Evolutionary conservation across 2,113 vertebrate genomes (phyloP).

Genomic region (Phrynosoma platyrhinos): DNA sequence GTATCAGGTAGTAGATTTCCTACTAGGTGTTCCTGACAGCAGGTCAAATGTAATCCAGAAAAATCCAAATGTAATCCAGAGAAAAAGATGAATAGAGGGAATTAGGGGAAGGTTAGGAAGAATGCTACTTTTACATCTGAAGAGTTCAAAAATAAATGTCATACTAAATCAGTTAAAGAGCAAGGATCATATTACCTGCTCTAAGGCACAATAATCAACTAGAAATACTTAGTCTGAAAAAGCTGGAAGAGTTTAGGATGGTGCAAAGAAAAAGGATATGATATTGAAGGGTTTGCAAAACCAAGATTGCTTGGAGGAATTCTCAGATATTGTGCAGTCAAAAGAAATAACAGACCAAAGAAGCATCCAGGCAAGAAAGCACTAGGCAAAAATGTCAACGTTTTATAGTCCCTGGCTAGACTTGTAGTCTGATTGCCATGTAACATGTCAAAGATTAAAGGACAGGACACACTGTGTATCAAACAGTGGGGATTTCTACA

Average conservation of each 20-base stretch:
- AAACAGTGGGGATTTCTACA: neutral
- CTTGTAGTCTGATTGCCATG: neutral
- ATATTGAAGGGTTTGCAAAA: neutral
- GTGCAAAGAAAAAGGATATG: neutral
- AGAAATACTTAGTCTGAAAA: neutral
- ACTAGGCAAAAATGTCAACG: neutral
- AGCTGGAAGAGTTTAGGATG: neutral
- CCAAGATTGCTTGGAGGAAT: neutral
- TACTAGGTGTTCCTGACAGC: neutral
- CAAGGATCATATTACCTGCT: neutral
- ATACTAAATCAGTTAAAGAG: neutral
- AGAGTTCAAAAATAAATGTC: neutral
- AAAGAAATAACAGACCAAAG: neutral
- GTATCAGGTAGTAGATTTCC: neutral
- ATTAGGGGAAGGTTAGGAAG: neutral
- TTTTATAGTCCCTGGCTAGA: neutral
- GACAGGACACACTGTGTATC: neutral
- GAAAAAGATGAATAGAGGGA: slow-evolving; percentile 11
- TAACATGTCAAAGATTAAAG: neutral
- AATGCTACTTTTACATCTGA: neutral
- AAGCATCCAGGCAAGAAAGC: neutral
- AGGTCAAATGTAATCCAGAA: neutral
- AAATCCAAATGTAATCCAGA: neutral
- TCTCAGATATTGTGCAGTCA: neutral
- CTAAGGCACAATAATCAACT: neutral